Evolutionary conservation across 2,888 invertebrate genomes (phyloP).

Genomic region (Petrolisthes manimaculis): DNA sequence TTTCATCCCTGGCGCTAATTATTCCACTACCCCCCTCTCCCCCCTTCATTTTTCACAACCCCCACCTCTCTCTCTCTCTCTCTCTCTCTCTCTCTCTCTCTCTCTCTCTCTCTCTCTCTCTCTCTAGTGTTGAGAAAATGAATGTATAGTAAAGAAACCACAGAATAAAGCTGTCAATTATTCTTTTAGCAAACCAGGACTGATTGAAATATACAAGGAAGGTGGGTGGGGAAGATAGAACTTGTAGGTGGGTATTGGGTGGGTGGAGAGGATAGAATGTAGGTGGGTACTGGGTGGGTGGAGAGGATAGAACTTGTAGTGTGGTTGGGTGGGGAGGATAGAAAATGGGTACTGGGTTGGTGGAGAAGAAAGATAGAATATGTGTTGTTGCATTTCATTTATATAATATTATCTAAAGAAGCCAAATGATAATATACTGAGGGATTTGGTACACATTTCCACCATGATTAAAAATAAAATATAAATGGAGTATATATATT

Average conservation of each 20-base stretch:
- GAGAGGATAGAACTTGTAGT: background rate
- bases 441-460: background rate
- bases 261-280: background rate
- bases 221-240: background rate
- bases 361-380: background rate
- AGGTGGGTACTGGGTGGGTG: background rate
- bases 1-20: background rate
- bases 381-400: background rate
- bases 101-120: background rate
- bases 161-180: background rate
- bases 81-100: conserved; percentile 15
- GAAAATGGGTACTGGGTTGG: background rate
- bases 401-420: too few relatives aligned
- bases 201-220: background rate
- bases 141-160: background rate
- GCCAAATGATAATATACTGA: too few relatives aligned
- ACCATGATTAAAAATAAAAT: background rate
- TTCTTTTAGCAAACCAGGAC: background rate
- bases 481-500: background rate
- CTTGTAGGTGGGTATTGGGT: background rate
- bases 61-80: background rate
- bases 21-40: background rate
- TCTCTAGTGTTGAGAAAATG: background rate
- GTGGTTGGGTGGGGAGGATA: background rate
- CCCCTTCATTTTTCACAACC: background rate